Evolutionary conservation across 2,888 invertebrate species (phyloP).

Genomic region (Scaptomyza parva): DNA sequence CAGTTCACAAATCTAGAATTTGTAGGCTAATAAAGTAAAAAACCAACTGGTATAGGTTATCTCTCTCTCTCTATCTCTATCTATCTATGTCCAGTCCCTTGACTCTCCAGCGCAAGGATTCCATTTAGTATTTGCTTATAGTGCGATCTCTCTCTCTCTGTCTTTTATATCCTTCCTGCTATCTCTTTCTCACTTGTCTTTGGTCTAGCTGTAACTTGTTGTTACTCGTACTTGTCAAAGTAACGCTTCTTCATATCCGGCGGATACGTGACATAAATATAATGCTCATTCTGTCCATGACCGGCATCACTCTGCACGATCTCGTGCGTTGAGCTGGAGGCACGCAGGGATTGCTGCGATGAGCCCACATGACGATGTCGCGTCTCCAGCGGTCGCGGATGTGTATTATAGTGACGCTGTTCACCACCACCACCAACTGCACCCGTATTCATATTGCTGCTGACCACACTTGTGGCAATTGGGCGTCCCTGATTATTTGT

Average conservation of each 20-base stretch:
- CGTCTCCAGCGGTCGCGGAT: constrained; percentile 77
- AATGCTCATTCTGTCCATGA: constrained; percentile 89
- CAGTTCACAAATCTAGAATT: constrained; percentile 80
- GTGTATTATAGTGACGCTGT: constrained; percentile 79
- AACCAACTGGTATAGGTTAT: constrained; percentile 54
- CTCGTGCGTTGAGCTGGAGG: constrained; percentile 84
- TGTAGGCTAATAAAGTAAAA: constrained; percentile 79
- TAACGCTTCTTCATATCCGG: constrained; percentile 93
- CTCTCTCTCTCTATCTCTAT: background rate
- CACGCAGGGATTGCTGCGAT: constrained; percentile 82
- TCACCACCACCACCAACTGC: constrained; percentile 46
- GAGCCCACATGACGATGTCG: constrained; percentile 80
- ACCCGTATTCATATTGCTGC: constrained; percentile 46
- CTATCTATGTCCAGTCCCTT: constrained; percentile 3
- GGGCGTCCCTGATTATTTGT: constrained; percentile 72
- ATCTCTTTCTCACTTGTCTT: constrained; percentile 15
- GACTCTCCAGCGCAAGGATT: constrained; percentile 11
- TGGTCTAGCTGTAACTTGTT: constrained; percentile 9
- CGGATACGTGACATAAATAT: constrained; percentile 95
- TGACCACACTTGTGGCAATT: constrained; percentile 76
- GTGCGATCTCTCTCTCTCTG: constrained; percentile 26
- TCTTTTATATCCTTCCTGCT: too few species aligned
- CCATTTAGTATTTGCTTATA: constrained; percentile 47
- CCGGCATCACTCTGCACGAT: constrained; percentile 85
- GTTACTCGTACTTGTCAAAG: constrained; percentile 87